These are phyloP conservation scores for Ophion slaviceki DNA, from an alignment of 2,888 invertebrate species.

Conservation along the genomic window DNA sequence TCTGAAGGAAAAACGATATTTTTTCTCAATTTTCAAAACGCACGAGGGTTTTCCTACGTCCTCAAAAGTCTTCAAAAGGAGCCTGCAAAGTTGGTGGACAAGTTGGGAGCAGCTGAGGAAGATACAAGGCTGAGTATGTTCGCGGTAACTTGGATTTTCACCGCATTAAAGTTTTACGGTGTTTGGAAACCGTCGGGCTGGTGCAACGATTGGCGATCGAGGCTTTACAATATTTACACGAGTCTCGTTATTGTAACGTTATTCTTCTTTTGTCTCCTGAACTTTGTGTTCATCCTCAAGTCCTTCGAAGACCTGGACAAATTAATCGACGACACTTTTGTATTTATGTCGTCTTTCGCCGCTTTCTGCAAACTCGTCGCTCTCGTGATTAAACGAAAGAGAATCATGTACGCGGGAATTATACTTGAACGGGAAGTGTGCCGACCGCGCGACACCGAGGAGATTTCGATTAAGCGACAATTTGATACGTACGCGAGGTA, in stretches of 20 bases:
- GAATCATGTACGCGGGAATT: background rate
- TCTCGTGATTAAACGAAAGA: background rate
- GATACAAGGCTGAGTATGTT: background rate
- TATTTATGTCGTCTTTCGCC: background rate
- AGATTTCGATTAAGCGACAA: conserved; percentile 1
- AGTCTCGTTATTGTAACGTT: background rate
- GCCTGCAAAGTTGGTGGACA: background rate
- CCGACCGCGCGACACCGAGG: conserved; percentile 8
- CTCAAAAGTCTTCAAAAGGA: background rate
- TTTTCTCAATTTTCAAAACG: background rate
- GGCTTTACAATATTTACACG: conserved; percentile 12
- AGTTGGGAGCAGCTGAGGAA: background rate
- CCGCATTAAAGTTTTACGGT: conserved; percentile 22
- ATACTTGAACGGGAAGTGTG: conserved; percentile 15
- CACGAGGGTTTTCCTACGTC: too few relatives aligned
- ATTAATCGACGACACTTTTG: conserved; percentile 3
- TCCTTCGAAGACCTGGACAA: background rate
- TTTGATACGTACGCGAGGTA: conserved; percentile 11
- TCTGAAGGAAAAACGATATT: too few relatives aligned
- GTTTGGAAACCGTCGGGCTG: conserved; percentile 20
- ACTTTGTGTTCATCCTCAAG: background rate
- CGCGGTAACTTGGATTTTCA: background rate
- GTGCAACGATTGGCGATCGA: conserved; percentile 7
- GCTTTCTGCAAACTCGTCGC: conserved; percentile 1
- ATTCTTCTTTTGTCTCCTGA: background rate